Base-by-base conservation (phyloP, 2,888 invertebrate genomes). In the Allolobophora icterica region DNA sequence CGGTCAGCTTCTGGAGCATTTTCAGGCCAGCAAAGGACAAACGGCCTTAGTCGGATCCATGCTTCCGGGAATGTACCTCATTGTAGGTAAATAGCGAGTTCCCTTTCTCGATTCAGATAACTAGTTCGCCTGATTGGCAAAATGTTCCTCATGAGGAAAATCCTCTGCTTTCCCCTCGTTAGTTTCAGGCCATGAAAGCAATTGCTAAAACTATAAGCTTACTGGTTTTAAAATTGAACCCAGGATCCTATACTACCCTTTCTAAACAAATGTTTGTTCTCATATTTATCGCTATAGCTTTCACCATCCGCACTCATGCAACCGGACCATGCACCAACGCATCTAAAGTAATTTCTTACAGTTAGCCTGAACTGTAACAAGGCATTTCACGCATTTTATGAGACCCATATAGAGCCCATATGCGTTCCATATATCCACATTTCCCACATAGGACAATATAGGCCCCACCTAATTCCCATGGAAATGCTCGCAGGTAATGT, bases 41-140 rank as follows among this genome's bases (percentile, higher is more conserved):
- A 97, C 97, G 33, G 97, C 98, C 0, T 96, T 97, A 90, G 97
- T 98, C 87, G 97, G 97, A 89, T 98, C 98, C 5, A 96, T 98
- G 90, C 96, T 98, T 93, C 97, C 97, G 89, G 99, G 99, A 91
- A 97, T 97, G 95, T 99, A 98, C 95, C 96, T 99, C 90, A 97
- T 98, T 94, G 97, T 97, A 91, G 98, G 98, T 97, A 95, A 92
- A 92, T 91, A n/a, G 84, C 45, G 21, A 52, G 52, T 52, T 52
- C 21, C 21, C 52, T 17, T 52, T 52, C 0, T 52, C 21, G 13
- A 52, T 52, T 52, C 52, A 52, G 21, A 52, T 71, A 71, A n/a
- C n/a, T n/a, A 71, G 3, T 13, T 71, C 30, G 71, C 3, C 71
- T n/a, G 71, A 6, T n/a, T 71, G 71, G 30, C 17, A 15, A 24